Percentiles rank a stretch among this genome's conserved stretches.
Evolutionary conservation across 2,113 vertebrate species (phyloP).

Genomic region (Tachycineta bicolor): DNA sequence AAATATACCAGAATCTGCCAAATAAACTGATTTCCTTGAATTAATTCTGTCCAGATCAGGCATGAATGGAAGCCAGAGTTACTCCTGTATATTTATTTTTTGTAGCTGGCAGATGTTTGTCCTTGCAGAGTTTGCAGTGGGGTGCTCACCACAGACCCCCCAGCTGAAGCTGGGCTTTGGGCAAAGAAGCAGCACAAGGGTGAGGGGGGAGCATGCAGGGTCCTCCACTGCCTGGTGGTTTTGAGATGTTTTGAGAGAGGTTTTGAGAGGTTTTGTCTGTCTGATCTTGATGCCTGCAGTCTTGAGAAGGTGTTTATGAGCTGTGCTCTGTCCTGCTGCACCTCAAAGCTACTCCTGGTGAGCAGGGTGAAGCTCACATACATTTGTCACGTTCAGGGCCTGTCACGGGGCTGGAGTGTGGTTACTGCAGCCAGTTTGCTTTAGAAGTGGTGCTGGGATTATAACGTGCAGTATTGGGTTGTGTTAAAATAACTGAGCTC

Average conservation of each 20-base stretch:
- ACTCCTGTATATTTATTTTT: not conserved
- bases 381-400: not conserved
- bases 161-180: too few relatives aligned
- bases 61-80: not conserved
- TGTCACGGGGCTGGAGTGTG: not conserved
- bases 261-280: not conserved
- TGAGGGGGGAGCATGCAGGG: not conserved
- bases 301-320: not conserved
- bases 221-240: accelerated
- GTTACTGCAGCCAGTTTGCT: not conserved
- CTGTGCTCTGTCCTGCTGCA: not conserved
- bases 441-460: not conserved
- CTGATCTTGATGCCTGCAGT: not conserved
- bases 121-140: not conserved
- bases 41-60: not conserved
- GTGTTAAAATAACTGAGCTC: not conserved
- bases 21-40: not conserved
- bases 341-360: not conserved
- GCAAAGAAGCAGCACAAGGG: not conserved
- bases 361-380: not conserved
- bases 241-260: too few relatives aligned
- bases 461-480: not conserved
- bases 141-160: not conserved
- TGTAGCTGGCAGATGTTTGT: not conserved
- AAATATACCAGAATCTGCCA: not conserved